A percentile compares a stretch with the other conserved stretches of the same genome.
Conservation (phyloP, 2,888 invertebrate species). For the Drosophila niveifrons region DNA sequence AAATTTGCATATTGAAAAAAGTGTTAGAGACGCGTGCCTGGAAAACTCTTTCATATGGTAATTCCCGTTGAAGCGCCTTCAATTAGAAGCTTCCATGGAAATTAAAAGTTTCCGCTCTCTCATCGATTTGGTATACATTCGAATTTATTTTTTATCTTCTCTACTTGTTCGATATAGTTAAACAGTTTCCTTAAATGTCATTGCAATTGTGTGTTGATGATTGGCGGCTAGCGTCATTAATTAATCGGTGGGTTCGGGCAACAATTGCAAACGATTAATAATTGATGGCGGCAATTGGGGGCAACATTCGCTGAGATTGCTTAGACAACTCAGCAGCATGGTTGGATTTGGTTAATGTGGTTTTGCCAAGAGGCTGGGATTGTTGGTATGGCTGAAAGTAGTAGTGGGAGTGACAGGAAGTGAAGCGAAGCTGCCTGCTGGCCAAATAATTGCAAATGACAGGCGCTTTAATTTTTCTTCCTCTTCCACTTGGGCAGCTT, state of each 20-base stretch:
- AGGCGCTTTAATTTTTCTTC: constrained; percentile 81
- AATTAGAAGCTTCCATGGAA: constrained; percentile 39
- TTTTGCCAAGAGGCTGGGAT: constrained; percentile 3
- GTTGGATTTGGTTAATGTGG: constrained; percentile 60
- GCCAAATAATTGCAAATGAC: constrained; percentile 83
- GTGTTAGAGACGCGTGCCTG: constrained; percentile 59
- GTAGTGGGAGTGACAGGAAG: constrained; percentile 31
- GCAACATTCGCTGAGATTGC: constrained; percentile 40
- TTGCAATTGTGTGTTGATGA: constrained; percentile 24
- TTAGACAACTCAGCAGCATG: constrained; percentile 57
- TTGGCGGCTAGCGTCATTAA: constrained; percentile 49
- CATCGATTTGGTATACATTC: not conserved
- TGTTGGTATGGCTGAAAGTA: constrained; percentile 3
- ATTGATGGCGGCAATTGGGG: constrained; percentile 43
- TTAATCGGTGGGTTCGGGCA: constrained; percentile 52
- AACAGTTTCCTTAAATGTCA: not conserved
- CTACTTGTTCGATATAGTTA: not conserved
- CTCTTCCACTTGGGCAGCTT: constrained; percentile 74
- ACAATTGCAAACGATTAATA: constrained; percentile 69
- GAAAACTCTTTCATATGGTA: constrained; percentile 60
- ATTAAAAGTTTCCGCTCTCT: not conserved
- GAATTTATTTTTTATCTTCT: not conserved
- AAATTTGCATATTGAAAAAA: constrained; percentile 53
- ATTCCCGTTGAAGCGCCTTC: constrained; percentile 36
- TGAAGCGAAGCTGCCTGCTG: constrained; percentile 69